Evolutionary conservation across 2,888 invertebrate species (phyloP), one percentile per base, ranked within the genome.

Genomic region (Chloroclystis v-ata): DNA sequence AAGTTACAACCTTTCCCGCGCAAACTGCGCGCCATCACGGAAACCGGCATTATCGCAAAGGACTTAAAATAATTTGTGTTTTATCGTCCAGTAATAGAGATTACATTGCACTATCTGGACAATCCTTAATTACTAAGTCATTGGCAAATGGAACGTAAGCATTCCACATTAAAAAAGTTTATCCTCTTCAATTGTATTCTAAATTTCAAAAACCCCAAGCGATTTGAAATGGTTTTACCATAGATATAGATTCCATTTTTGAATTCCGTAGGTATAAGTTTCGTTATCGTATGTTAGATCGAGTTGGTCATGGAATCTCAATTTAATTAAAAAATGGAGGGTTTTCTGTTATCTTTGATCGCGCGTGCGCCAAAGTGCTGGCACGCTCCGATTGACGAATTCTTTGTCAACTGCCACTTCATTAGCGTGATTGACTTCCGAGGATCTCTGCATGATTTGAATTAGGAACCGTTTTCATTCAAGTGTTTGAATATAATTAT

Each of bases 31-130:
- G 52, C 54, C 63, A 61, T 59, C 84, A 85, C 82, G 84, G 69
- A 60, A 76, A 59, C 29, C 30, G 49, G 65, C 61, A 68, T 66
- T 66, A 70, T 66, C 70, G 70, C 79, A 81, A 78, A 82, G 69
- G 81, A 83, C 81, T 84, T 82, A 82, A 78, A 82, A 69, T 81
- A 83, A 82, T 84, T 82, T 82, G 67, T 72, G 63, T 82, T 83
- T 83, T 86, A 86, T 83, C 71, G 73, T 54, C 50, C 48, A 28
- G 75, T 71, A 69, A 82, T 85, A 86, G 74, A 85, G 85, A 80
- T 83, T 80, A 84, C 72, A 79, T 79, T 86, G 72, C 65, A 74
- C 78, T 83, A 82, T 77, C 78, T 65, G 63, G 54, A 67, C 69
- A 65, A 67, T 72, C 60, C 64, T 70, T 84, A 85, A 85, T 86